Base-by-base conservation (phyloP, 64 coral and sea anemone species). In the Stylophora pistillata region DNA sequence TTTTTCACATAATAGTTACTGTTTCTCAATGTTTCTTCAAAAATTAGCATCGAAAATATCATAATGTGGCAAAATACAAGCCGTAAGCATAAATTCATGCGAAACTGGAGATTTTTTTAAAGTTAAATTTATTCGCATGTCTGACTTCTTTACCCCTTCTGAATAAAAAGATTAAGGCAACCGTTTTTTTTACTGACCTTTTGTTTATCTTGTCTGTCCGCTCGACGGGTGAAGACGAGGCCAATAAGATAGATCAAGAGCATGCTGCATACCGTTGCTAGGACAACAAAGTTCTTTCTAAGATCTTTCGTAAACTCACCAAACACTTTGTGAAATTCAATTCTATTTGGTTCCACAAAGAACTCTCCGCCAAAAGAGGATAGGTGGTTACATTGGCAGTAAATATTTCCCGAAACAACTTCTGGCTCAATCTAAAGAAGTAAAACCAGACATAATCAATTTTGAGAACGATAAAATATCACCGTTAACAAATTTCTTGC, bases 281-380 rank as follows among this genome's bases (percentile, higher is more conserved):
- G 33, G 11, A 91, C 81, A 20, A 28, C 34, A 64, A 86, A 15
- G 72, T 91, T 91, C 14, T 47, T 72, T 15, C 33, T 33, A 21
- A 86, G 56, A 2, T 26, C 33, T 5, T 2, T n/a, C n/a, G n/a
- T 16, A 33, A 91, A 91, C 33, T 58, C 26, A 25, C 56, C 55
- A 23, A 74, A 91, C 11, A 86, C 89, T 13, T 13, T 74, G 0
- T 26, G 27, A 25, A 76, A 91, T 18, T 91, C 80, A 52, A 91
- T 91, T 32, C 72, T 34, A 41, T 91, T 85, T 30, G 79, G 89
- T 59, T 66, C 71, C 58, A 91, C 89, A 26, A 91, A 91, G 73
- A 91, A 91, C 20, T 85, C 89, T 68, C 89, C 89, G 65, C 89
- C 89, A 55, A 91, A 91, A 14, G 89, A 30, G 20, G 89, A 85